Base-by-base conservation (phyloP, 2,888 invertebrate species). In the Hartigia nigra region DNA sequence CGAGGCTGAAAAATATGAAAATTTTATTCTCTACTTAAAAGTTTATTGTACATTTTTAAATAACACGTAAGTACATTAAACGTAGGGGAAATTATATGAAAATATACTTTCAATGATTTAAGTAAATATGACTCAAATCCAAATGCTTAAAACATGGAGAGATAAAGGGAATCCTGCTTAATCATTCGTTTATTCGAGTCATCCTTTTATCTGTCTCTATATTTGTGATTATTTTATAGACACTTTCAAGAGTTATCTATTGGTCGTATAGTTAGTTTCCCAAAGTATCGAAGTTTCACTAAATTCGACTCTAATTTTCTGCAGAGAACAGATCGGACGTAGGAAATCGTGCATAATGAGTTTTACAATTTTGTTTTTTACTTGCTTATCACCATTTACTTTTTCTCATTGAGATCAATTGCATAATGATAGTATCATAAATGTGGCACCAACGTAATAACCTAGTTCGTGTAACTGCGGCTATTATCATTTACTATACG, bases 41-140 rank as follows among this genome's bases (percentile, higher is more conserved):
- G 72, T 70, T 77, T 72, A 77, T 35, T 79, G 72, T 69, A 79
- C 79, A 79, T 77, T 79, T 74, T 74, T 77, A 77, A 69, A 79
- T 72, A 74, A 79, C 70, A 79, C 70, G 82, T 85, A 86, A 82
- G 85, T 85, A 86, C 81, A 76, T 80, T 34, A 83, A 81, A 83
- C 79, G 78, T 84, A 84, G 76, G 84, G 80, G 82, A 79, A 83
- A 80, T 82, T 79, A 77, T 84, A 81, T 78, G 81, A 84, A 84
- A 85, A 85, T 86, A 86, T 79, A 79, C 75, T 76, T 77, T 80
- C 31, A 74, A 69, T 74, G 35, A 82, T 55, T 69, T 34, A 74
- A 79, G 39, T 69, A 34, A 31, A 31, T 55, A 39, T 55, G 55
- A 55, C 5, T 55, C 23, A 55, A 55, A 55, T 55, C 23, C 5